Percentiles rank a stretch among this genome's conserved stretches.
phyloP scores from a whole-genome alignment of 2,797 vertebrate genomes.

The Spinus olivaceus region DNA sequence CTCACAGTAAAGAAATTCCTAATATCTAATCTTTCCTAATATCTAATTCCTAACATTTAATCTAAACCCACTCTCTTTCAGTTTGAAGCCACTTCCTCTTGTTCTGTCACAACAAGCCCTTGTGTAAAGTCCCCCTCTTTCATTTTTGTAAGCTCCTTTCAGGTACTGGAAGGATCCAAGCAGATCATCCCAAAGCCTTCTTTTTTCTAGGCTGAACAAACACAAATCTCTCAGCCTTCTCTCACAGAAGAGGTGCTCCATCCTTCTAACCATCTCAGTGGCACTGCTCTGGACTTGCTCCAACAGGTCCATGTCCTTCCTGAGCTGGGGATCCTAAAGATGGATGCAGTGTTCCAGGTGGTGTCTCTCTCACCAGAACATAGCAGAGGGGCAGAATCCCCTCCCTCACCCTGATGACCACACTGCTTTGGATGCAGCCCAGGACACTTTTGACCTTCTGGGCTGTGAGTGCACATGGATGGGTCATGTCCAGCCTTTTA shows the following conservation, averaged over 20 bases:
- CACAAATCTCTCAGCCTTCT: neutral
- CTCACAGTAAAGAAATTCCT: neutral
- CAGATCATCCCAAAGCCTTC: neutral
- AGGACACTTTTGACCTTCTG: accelerated
- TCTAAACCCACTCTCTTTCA: neutral
- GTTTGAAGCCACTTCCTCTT: neutral
- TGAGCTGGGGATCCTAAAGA: neutral
- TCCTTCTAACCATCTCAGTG: neutral
- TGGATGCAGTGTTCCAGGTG: neutral
- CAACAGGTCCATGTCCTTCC: neutral
- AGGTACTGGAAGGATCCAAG: neutral
- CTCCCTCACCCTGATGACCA: neutral
- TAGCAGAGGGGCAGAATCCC: neutral
- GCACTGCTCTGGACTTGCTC: neutral
- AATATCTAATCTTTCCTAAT: neutral
- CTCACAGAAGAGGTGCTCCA: neutral
- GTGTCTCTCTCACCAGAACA: neutral
- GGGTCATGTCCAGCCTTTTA: neutral
- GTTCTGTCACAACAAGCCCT: neutral
- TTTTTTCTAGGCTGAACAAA: neutral
- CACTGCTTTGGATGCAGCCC: neutral
- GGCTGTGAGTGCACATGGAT: neutral
- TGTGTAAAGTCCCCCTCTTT: neutral
- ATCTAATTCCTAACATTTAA: neutral
- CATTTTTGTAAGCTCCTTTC: neutral